phyloP scores from a whole-genome alignment of 2,113 vertebrate genomes.

The Muntiacus reevesi region DNA sequence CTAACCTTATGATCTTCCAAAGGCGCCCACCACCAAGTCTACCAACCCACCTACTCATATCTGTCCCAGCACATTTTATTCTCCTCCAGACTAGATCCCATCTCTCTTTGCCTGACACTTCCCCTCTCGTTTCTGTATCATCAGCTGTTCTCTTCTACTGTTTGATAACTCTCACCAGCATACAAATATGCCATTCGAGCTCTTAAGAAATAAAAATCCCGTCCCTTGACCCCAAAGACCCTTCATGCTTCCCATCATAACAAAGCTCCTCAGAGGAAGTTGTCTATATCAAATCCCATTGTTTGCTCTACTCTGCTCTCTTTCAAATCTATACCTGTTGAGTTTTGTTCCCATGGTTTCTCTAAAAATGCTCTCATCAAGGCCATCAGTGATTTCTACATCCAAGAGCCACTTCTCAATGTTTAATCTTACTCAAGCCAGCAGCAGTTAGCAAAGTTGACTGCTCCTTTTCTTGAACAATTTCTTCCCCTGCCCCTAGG shows the following conservation, averaged over 20 bases:
- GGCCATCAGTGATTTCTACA: neutral
- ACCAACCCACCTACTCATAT: neutral
- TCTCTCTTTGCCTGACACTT: too few species aligned
- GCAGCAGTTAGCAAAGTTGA: neutral
- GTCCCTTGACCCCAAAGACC: neutral
- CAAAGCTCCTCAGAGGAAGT: neutral
- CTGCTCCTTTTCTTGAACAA: neutral
- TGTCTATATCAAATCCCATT: neutral
- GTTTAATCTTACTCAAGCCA: neutral
- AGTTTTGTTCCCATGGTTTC: neutral
- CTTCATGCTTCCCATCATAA: neutral
- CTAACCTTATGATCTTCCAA: neutral
- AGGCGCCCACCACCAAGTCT: neutral
- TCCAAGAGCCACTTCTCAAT: neutral
- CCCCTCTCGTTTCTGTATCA: fast-evolving
- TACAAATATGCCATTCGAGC: neutral
- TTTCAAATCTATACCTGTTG: neutral
- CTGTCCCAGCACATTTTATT: neutral
- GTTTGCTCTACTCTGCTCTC: neutral
- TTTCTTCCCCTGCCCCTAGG: neutral
- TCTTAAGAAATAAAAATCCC: neutral
- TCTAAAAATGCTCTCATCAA: neutral
- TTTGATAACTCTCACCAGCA: neutral
- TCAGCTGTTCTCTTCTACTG: neutral
- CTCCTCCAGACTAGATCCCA: neutral